These are phyloP conservation scores for Stercorarius parasiticus DNA, from an alignment of 2,113 vertebrate species.

Conservation along the genomic window DNA sequence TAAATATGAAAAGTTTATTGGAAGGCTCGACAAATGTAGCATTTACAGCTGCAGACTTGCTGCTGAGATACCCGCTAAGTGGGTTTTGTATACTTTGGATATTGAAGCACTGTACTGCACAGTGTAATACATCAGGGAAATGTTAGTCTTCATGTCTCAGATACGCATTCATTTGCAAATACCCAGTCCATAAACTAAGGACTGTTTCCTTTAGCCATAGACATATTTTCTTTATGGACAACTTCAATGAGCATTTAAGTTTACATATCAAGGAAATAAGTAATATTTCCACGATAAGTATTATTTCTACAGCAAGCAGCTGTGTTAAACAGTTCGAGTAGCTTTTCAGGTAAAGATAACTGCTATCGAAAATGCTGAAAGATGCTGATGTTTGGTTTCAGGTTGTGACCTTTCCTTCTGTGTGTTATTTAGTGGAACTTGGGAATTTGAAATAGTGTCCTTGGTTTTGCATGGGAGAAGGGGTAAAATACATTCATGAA, in stretches of 20 bases:
- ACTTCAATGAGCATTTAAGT: not conserved
- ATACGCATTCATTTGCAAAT: not conserved
- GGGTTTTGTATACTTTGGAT: not conserved
- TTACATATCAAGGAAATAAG: not conserved
- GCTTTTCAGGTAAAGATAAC: not conserved
- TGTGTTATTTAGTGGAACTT: not conserved
- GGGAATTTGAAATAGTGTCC: not conserved
- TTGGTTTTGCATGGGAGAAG: not conserved
- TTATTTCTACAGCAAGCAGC: not conserved
- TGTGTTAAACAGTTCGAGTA: not conserved
- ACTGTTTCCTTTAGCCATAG: not conserved
- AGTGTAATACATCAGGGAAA: not conserved
- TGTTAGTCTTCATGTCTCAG: not conserved
- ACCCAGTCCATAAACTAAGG: not conserved
- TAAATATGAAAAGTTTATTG: not conserved
- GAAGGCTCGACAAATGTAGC: not conserved
- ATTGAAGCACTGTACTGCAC: not conserved
- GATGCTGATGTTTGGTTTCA: not conserved
- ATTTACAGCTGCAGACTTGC: not conserved
- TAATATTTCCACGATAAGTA: not conserved
- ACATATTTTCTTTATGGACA: not conserved
- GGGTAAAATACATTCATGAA: not conserved
- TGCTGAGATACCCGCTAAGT: not conserved
- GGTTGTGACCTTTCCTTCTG: not conserved
- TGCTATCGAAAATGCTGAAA: not conserved